Base-by-base conservation (phyloP, 2,113 vertebrate species). In the Sigmodon hispidus region DNA sequence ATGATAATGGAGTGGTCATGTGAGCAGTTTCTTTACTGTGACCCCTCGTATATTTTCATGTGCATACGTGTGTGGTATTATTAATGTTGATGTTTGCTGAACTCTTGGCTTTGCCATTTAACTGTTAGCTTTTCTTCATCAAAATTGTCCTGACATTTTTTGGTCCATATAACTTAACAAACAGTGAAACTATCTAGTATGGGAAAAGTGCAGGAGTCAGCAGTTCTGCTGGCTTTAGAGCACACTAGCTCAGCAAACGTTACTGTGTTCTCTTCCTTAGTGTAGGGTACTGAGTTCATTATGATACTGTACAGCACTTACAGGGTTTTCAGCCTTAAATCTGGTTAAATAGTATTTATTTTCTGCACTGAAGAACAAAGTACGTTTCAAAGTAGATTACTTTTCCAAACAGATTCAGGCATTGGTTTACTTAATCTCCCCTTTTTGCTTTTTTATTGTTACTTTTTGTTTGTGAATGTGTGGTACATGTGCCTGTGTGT, bases 341-440 rank as follows among this genome's bases (percentile, higher is more conserved):
- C 9, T 72, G 1, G 15, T 83, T 77, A 93, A 95, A 77, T 91
- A 94, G 79, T 48, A 87, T 48, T 1, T 97, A 97, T 97, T 94
- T 43, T 83, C 50, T 96, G 45, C 91, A 95, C 26, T 96, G 95
- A 92, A 43, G 31, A 83, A 90, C 83, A 95, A 89, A 59, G 21
- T 1, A 76, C 2, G n/a, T 55, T 55, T 36, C 3, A 29, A 63
- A 61, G 17, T 61, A 61, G 22, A 26, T 61, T 61, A 61, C 94
- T 95, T 92, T 93, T 16, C 52, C 31, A 97, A 95, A 92, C 81
- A 96, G 22, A 88, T 91, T 89, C 24, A 96, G 83, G 17, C 67
- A 93, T 93, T 76, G 94, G 24, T 97, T 63, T 12, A 0, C 79
- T 89, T 94, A 96, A 86, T 0, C 11, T 94, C 69, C n/a, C n/a